Evolutionary conservation across 2,797 vertebrate genomes (phyloP).

Genomic region (Sebastes elongatus): DNA sequence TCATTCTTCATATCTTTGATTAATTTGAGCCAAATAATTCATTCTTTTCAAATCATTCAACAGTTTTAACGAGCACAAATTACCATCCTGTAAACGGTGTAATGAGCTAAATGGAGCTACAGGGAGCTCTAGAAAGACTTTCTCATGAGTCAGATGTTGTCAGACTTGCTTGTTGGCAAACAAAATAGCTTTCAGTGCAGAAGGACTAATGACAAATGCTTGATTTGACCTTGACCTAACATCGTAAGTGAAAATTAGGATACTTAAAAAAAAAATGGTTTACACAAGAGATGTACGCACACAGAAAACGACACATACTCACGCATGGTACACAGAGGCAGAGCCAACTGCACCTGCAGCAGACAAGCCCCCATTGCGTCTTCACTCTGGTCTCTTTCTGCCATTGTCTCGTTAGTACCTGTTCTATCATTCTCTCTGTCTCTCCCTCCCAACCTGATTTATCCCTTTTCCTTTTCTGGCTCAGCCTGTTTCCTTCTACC

Average conservation of each 20-base stretch:
- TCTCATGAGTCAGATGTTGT: neutral
- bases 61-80: neutral
- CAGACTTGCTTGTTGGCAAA: neutral
- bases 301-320: neutral
- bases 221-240: neutral
- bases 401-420: slow-evolving; percentile 27
- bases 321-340: neutral
- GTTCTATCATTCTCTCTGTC: slow-evolving; percentile 14
- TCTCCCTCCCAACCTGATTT: slow-evolving; percentile 14
- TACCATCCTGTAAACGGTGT: neutral
- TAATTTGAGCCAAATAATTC: neutral
- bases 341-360: slow-evolving; percentile 19
- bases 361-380: slow-evolving; percentile 15
- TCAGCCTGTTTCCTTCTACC: slow-evolving; percentile 18
- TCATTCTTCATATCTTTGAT: neutral
- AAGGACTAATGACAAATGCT: neutral
- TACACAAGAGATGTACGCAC: neutral
- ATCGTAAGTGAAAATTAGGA: neutral
- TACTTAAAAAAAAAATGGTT: neutral
- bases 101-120: neutral
- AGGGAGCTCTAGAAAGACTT: neutral
- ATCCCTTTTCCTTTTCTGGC: slow-evolving; percentile 25
- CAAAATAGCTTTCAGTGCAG: neutral
- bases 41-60: neutral
- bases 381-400: slow-evolving; percentile 27